phyloP scores from a whole-genome alignment of 2,113 vertebrate species.

The Hydrochoerus hydrochaeris region DNA sequence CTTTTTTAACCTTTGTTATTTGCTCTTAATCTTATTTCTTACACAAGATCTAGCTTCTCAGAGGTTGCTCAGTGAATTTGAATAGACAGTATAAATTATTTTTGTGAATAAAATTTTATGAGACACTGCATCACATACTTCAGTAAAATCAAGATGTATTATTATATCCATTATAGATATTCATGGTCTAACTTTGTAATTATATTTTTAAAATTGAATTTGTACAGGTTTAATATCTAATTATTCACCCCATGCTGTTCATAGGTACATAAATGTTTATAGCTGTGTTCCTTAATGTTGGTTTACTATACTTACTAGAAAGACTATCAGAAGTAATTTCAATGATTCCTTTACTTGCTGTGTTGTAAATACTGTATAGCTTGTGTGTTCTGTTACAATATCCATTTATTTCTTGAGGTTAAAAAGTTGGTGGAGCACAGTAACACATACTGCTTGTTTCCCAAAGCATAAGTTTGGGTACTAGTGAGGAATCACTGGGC shows the following conservation, averaged over 20 bases:
- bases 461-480: neutral
- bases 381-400: neutral
- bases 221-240: slow-evolving; percentile 68
- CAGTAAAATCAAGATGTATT: slow-evolving; percentile 76
- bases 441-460: neutral
- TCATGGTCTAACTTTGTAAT: slow-evolving; percentile 74
- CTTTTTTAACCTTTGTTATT: slow-evolving; percentile 62
- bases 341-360: slow-evolving; percentile 51
- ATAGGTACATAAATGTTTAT: slow-evolving; percentile 78
- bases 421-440: slow-evolving; percentile 21
- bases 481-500: neutral
- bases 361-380: slow-evolving; percentile 21
- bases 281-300: slow-evolving; percentile 51
- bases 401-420: slow-evolving; percentile 46
- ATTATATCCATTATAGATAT: slow-evolving; percentile 71
- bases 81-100: slow-evolving; percentile 79
- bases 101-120: slow-evolving; percentile 80
- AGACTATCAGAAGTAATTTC: slow-evolving; percentile 61
- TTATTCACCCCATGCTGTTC: slow-evolving; percentile 76
- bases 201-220: slow-evolving; percentile 74
- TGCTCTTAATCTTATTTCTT: slow-evolving; percentile 60
- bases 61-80: slow-evolving; percentile 59
- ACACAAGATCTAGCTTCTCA: slow-evolving; percentile 51
- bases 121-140: slow-evolving; percentile 75
- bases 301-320: slow-evolving; percentile 62